These are phyloP conservation scores for Pristionchus pacificus DNA, from an alignment of 1,140 invertebrate species.

Conservation along the genomic window DNA sequence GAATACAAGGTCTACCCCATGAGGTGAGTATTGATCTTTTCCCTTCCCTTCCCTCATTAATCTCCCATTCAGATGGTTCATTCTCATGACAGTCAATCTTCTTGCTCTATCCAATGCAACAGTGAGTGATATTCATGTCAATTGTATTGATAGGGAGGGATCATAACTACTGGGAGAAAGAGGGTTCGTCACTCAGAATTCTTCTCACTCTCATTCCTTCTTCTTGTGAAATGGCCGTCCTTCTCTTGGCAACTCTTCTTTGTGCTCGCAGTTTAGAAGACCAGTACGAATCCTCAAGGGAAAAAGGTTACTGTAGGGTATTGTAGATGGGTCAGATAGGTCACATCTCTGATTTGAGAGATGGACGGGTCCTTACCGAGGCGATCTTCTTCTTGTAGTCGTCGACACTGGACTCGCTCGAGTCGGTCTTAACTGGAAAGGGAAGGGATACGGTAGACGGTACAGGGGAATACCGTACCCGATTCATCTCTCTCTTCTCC, in stretches of 20 bases:
- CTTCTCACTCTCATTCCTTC: not conserved
- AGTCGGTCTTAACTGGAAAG: too few relatives aligned
- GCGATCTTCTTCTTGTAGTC: not conserved
- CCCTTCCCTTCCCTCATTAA: not conserved
- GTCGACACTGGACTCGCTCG: not conserved
- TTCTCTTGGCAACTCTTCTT: not conserved
- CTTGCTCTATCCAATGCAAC: conserved; percentile 55
- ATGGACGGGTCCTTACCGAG: not conserved
- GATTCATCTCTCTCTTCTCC: too few relatives aligned
- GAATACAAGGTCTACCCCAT: not conserved
- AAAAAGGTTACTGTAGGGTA: conserved; percentile 6
- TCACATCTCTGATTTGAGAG: not conserved
- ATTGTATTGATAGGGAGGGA: conserved; percentile 2
- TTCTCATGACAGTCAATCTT: conserved; percentile 46
- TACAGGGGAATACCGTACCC: not conserved
- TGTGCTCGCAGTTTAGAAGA: not conserved
- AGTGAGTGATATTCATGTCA: conserved; percentile 33
- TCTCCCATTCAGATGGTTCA: conserved; percentile 38
- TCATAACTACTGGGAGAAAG: not conserved
- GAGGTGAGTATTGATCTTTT: too few relatives aligned
- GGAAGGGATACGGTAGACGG: too few relatives aligned
- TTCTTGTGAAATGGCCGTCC: too few relatives aligned
- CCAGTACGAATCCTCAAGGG: conserved; percentile 1
- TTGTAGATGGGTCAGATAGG: not conserved
- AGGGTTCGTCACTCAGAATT: not conserved